phyloP scores from a whole-genome alignment of 2,113 vertebrate species.

The Polypterus senegalus region DNA sequence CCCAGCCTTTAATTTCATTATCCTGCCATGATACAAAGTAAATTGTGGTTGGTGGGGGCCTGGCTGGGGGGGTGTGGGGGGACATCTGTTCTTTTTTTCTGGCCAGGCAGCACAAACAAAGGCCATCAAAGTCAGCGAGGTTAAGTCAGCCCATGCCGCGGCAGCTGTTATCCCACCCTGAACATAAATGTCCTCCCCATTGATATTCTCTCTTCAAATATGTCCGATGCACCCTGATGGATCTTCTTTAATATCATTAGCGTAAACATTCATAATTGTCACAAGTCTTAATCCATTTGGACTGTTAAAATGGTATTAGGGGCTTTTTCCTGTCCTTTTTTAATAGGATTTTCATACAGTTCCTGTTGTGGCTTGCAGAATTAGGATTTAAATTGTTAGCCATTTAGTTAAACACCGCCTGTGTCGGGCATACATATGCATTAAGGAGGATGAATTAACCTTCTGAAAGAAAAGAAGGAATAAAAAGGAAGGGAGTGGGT shows the following conservation, averaged over 20 bases:
- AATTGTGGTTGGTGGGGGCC: conserved; percentile 6
- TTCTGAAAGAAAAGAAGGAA: conserved; percentile 27
- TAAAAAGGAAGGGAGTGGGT: not conserved
- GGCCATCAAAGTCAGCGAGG: conserved; percentile 56
- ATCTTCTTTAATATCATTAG: conserved; percentile 58
- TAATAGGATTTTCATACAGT: conserved; percentile 72
- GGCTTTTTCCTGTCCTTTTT: conserved; percentile 28
- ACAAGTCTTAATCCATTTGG: conserved; percentile 48
- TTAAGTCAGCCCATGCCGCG: conserved; percentile 41
- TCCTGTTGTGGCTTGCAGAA: conserved; percentile 47
- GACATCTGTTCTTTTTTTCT: conserved; percentile 44
- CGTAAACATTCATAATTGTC: conserved; percentile 57
- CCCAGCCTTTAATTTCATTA: conserved; percentile 21
- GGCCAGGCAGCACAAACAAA: conserved; percentile 39
- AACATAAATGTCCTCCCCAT: conserved; percentile 30
- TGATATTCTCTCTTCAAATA: conserved; percentile 25
- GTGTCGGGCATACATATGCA: conserved; percentile 30
- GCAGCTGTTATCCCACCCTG: conserved; percentile 32
- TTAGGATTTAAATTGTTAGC: conserved; percentile 58
- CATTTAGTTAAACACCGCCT: conserved; percentile 31
- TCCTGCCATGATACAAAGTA: conserved; percentile 9
- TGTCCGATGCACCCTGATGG: conserved; percentile 35
- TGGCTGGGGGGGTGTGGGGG: conserved; percentile 21
- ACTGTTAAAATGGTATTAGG: conserved; percentile 63
- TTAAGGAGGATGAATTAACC: conserved; percentile 34